Base-by-base conservation (phyloP, 2,888 invertebrate species). In the Myopa tessellatipennis region DNA sequence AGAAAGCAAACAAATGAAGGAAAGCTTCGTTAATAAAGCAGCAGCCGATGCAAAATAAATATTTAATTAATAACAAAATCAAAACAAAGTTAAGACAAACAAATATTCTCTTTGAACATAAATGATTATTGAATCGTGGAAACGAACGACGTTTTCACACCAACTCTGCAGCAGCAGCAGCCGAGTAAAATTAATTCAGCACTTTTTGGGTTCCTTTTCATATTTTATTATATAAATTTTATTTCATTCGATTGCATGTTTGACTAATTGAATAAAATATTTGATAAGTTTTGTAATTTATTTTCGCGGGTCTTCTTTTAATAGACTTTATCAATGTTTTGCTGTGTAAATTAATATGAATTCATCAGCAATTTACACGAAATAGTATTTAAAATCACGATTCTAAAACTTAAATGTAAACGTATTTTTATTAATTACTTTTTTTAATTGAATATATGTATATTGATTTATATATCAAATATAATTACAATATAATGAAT, bases 211-310 rank as follows among this genome's bases (percentile, higher is more conserved):
- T 68, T 45, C 18, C 6, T 68, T 26, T 26, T 26, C 2, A 26
- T 1, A 1, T 14, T 60, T 60, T 40, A 40, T 68, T 45, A 14
- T 34, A 60, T 60, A 60, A 18, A 36, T 8, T 36, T 34, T 36
- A 12, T 36, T 34, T 63, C 14, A 63, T 63, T 63, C 3, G 52
- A 18, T 69, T 26, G 50, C 45, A 69, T 50, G 45, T 69, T 69
- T 26, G 45, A 69, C 8, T 45, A 50, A 69, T 69, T 69, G n/a
- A n/a, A n/a, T n/a, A 69, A 69, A 40, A 69, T 50, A 50, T 26
- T 50, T 69, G 45, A 26, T 69, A 18, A n/a, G 36, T 65, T 36
- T 4, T 40, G 40, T n/a, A 40, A 68, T 68, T 18, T 26, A 3
- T 60, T 60, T 60, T 36, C 5, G 63, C 26, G 34, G 14, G 34